phyloP scores from a whole-genome alignment of 2,888 invertebrate genomes.

The Glaucopsyche alexis region DNA sequence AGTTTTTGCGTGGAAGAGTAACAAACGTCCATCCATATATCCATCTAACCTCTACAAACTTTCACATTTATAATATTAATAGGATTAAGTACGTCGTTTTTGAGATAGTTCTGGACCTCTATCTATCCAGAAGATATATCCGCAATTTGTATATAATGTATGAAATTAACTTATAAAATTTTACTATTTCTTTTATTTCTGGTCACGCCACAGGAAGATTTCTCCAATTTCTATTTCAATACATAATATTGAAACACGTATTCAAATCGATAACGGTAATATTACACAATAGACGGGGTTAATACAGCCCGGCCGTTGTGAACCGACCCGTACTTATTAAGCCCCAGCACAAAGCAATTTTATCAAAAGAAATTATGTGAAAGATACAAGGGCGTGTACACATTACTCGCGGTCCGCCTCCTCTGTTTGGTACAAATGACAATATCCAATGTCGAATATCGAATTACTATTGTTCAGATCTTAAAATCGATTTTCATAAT shows the following conservation, averaged over 20 bases:
- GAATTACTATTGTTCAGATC: slow-evolving; percentile 64
- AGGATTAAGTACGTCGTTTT: too few species aligned
- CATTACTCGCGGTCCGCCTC: slow-evolving; percentile 74
- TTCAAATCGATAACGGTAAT: slow-evolving; percentile 17
- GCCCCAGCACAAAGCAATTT: slow-evolving; percentile 42
- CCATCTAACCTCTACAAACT: too few species aligned
- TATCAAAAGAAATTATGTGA: slow-evolving; percentile 60
- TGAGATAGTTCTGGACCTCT: too few species aligned
- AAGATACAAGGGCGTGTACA: slow-evolving; percentile 56
- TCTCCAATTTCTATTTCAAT: background rate
- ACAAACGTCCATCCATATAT: too few species aligned
- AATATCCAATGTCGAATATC: slow-evolving; percentile 72
- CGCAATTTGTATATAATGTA: too few species aligned
- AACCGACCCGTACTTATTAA: slow-evolving; percentile 28
- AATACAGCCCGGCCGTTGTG: slow-evolving; percentile 19
- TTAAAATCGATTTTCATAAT: slow-evolving; percentile 44
- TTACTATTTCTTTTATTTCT: background rate
- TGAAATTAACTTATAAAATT: too few species aligned
- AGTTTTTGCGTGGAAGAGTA: too few species aligned
- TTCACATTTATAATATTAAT: too few species aligned
- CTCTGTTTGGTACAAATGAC: slow-evolving; percentile 62
- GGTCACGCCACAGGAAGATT: too few species aligned
- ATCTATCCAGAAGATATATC: too few species aligned
- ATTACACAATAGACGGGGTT: slow-evolving; percentile 11
- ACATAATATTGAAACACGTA: background rate